A percentile compares a stretch with the other conserved stretches of the same genome.
Conservation (phyloP, 2,113 vertebrate species). For the Mugil cephalus region DNA sequence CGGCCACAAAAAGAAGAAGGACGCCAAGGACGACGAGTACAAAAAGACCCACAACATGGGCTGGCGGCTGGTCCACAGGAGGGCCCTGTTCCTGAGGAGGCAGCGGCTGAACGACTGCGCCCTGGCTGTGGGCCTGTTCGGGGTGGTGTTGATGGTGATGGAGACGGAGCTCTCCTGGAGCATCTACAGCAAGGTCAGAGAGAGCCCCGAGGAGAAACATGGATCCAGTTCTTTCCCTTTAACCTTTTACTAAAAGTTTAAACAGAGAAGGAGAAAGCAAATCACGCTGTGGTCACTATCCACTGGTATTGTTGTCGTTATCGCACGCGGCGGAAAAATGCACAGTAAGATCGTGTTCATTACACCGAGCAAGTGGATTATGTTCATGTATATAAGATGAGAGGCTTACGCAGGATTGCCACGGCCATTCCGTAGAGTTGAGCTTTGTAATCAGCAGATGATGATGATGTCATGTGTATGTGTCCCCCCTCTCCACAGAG, state of each 20-base stretch:
- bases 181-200: conserved; percentile 92
- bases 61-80: conserved; percentile 90
- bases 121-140: conserved; percentile 94
- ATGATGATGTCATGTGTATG: conserved; percentile 32
- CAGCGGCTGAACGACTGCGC: conserved; percentile 95
- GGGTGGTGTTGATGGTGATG: conserved; percentile 95
- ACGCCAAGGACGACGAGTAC: conserved; percentile 51
- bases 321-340: conserved; percentile 9
- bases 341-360: conserved; percentile 29
- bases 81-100: conserved; percentile 92
- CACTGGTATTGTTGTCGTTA: not conserved
- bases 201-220: not conserved
- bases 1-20: conserved; percentile 44
- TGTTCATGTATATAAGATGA: conserved; percentile 34
- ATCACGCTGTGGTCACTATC: not conserved
- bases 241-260: not conserved
- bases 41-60: conserved; percentile 87
- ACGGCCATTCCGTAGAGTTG: conserved; percentile 25
- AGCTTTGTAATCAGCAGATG: conserved; percentile 27
- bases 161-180: conserved; percentile 98
- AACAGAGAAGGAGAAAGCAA: no score
- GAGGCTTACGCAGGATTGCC: conserved; percentile 13
- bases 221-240: not conserved
- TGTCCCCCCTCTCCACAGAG: conserved; percentile 85
- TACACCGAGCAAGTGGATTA: conserved; percentile 32